Percentiles rank a stretch among this genome's conserved stretches.
Evolutionary conservation across 2,797 vertebrate species (phyloP).

Genomic region (Nyctibius grandis): DNA sequence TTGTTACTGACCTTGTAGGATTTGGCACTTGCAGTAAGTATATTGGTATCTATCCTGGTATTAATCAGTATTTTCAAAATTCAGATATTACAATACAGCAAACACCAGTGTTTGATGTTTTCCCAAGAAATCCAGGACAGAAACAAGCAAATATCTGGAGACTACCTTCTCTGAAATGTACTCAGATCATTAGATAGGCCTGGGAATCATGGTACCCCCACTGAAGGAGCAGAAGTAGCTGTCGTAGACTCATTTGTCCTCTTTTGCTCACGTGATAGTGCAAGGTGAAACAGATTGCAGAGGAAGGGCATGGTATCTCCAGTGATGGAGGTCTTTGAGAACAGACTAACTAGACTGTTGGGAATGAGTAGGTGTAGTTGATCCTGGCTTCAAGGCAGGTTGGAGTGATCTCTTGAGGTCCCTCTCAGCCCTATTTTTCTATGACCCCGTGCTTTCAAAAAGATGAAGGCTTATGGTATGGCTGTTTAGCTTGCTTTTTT

Average conservation of each 20-base stretch:
- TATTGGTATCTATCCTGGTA: slow-evolving; percentile 31
- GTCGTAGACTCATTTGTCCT: not conserved
- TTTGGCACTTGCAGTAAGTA: slow-evolving; percentile 52
- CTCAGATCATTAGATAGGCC: not conserved
- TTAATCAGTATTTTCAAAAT: slow-evolving; percentile 43
- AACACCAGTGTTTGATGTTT: slow-evolving; percentile 32
- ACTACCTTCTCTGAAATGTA: not conserved
- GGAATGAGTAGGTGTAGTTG: not conserved
- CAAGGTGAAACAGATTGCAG: not conserved
- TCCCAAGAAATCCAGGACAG: slow-evolving; percentile 12
- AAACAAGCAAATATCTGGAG: slow-evolving; percentile 3
- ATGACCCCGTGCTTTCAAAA: not conserved
- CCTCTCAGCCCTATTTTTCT: not conserved
- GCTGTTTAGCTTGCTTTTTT: not conserved
- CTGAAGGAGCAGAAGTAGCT: slow-evolving; percentile 11
- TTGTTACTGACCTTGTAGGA: slow-evolving; percentile 47
- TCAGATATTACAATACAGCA: not conserved
- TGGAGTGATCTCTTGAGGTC: slow-evolving; percentile 11
- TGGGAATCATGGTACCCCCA: not conserved
- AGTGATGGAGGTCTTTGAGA: not conserved
- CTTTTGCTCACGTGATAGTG: not conserved
- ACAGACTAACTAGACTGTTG: not conserved
- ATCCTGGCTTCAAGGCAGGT: not conserved
- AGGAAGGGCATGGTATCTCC: not conserved
- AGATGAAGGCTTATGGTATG: not conserved